Conservation (phyloP, 2,797 vertebrate genomes). For the Netta rufina region DNA sequence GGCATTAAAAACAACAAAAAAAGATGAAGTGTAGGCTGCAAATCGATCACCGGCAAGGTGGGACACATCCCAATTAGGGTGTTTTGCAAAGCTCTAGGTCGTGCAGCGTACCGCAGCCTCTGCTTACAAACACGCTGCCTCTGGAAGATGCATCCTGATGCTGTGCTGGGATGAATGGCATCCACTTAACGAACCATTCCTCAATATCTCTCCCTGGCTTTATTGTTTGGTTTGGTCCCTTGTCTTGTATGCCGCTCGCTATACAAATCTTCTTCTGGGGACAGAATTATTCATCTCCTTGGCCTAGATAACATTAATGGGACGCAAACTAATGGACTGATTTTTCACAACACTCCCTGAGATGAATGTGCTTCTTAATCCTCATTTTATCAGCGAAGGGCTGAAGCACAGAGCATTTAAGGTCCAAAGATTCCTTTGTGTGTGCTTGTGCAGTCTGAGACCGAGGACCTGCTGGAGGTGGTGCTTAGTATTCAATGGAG, state of each 20-base stretch:
- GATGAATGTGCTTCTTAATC: constrained; percentile 45
- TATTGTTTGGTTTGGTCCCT: background rate
- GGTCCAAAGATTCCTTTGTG: background rate
- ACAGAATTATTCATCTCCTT: constrained; percentile 59
- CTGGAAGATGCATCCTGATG: background rate
- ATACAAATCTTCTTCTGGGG: constrained; percentile 39
- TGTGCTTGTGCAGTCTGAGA: background rate
- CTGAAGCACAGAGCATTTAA: constrained; percentile 4
- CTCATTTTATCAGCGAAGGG: constrained; percentile 48
- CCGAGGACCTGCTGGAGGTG: background rate
- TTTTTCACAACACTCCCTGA: constrained; percentile 31
- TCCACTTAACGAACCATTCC: background rate
- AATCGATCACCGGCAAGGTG: background rate
- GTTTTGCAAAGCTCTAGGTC: background rate
- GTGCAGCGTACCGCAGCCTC: background rate
- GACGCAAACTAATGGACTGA: constrained; percentile 55
- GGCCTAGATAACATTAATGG: constrained; percentile 58
- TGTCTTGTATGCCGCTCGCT: background rate
- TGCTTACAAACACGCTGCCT: background rate
- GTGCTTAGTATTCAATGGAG: background rate
- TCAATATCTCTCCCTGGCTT: background rate
- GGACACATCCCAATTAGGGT: background rate
- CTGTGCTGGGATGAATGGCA: background rate
- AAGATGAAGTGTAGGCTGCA: background rate
- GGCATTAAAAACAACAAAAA: background rate